phyloP scores from a whole-genome alignment of 2,113 vertebrate species.

The Carollia perspicillata region DNA sequence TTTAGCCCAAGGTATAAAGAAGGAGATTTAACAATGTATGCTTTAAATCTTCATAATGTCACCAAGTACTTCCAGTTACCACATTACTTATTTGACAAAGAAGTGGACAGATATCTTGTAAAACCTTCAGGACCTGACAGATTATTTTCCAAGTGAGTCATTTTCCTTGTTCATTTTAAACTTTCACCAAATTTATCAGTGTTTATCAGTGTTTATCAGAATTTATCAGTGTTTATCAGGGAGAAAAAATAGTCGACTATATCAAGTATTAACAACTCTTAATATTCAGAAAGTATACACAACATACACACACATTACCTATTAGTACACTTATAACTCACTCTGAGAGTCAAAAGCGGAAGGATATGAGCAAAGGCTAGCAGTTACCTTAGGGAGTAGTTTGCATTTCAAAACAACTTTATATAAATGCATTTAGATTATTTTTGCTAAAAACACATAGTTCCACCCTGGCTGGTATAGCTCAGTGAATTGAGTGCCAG shows the following conservation, averaged over 20 bases:
- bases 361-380: not conserved
- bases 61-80: constrained; percentile 83
- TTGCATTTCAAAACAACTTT: constrained; percentile 15
- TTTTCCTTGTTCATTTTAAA: not conserved
- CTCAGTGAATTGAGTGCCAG: too few species aligned
- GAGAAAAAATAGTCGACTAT: not conserved
- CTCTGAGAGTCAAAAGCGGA: not conserved
- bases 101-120: constrained; percentile 89
- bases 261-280: constrained; percentile 7
- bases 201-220: not conserved
- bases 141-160: constrained; percentile 88
- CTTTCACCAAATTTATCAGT: not conserved
- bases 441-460: not conserved
- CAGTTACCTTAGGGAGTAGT: not conserved
- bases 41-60: constrained; percentile 86
- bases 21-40: constrained; percentile 90
- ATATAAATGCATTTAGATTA: not conserved
- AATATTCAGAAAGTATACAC: not conserved
- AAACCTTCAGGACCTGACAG: constrained; percentile 83
- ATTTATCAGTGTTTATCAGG: not conserved
- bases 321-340: not conserved
- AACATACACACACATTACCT: not conserved
- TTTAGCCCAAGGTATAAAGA: constrained; percentile 84
- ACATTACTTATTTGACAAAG: constrained; percentile 69
- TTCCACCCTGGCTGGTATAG: not conserved